Evolutionary conservation across 2,797 vertebrate species (phyloP), one percentile per base, ranked within the genome.

Genomic region (Lagodon rhomboides): DNA sequence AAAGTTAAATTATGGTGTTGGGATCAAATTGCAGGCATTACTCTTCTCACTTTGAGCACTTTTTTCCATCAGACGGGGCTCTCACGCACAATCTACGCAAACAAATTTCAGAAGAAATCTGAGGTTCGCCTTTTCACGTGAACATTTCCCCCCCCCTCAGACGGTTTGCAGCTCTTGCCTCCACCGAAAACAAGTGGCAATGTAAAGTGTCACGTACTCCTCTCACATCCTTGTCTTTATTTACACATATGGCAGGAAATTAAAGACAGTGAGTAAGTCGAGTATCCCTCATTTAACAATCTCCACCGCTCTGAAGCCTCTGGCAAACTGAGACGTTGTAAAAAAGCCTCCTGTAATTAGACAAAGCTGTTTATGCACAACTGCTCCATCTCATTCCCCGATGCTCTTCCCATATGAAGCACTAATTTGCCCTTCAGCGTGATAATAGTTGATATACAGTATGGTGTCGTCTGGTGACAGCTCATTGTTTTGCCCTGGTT

Each of bases 291-390:
- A 68, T 84, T 83, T 84, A 85, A 89, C 89, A 84, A 77, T 80
- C 80, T 79, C 60, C 73, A 77, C 49, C 9, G 10, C 79, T 81
- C 74, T 61, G 64, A 84, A 83, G 80, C 79, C 73, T 84, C 79
- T 77, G 77, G 87, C 81, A 68, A 91, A 81, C 71, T 68, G 49
- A 75, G 76, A 77, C 68, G 60, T 70, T 84, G 83, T 88, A 79
- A 85, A 89, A 56, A 82, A 58, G 62, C 50, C 76, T 76, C 82
- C 83, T 89, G 81, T 91, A 90, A 90, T 87, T 86, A 87, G 80
- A 89, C 84, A 86, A 86, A 89, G 88, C 86, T 87, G 83, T 87
- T 91, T 85, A 87, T 84, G 69, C 70, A 78, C 70, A 83, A 82
- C 70, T 46, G 65, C 58, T 79, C 63, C 46, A 62, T 80, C 73